Conservation (phyloP, 1,140 invertebrate genomes). For the Lepidurus couesii region DNA sequence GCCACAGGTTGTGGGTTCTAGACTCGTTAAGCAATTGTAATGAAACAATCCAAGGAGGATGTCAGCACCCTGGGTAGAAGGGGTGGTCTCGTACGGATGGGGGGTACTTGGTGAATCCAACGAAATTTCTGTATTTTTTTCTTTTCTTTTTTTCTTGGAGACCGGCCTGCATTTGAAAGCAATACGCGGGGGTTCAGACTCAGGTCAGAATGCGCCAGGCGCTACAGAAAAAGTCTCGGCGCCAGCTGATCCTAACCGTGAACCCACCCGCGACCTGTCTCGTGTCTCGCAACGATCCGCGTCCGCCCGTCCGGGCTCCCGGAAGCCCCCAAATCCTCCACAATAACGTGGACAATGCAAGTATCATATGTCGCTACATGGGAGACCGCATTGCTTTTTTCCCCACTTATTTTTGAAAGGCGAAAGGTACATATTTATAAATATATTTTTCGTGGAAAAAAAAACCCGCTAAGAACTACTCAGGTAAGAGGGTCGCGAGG, state of each 20-base stretch:
- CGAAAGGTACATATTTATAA: neutral
- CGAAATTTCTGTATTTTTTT: too few relatives aligned
- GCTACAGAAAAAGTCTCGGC: neutral
- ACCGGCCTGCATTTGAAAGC: too few relatives aligned
- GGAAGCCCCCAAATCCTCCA: neutral
- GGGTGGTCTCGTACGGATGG: too few relatives aligned
- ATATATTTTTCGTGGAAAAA: too few relatives aligned
- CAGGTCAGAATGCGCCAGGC: neutral
- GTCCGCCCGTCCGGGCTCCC: constrained; percentile 19
- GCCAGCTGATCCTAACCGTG: neutral
- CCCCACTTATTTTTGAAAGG: neutral
- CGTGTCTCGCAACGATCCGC: constrained; percentile 1
- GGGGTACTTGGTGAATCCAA: too few relatives aligned
- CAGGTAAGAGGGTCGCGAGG: neutral
- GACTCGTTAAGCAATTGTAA: constrained; percentile 3
- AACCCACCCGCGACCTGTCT: neutral
- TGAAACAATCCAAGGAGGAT: neutral
- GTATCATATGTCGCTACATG: neutral
- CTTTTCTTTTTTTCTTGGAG: too few relatives aligned
- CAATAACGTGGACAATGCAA: neutral
- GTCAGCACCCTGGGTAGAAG: neutral
- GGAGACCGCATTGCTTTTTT: neutral
- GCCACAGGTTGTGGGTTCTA: neutral
- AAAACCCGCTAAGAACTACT: too few relatives aligned
- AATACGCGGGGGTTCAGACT: neutral